Base-by-base conservation (phyloP, 92 coral and sea anemone species). In the Nematostella vectensis region DNA sequence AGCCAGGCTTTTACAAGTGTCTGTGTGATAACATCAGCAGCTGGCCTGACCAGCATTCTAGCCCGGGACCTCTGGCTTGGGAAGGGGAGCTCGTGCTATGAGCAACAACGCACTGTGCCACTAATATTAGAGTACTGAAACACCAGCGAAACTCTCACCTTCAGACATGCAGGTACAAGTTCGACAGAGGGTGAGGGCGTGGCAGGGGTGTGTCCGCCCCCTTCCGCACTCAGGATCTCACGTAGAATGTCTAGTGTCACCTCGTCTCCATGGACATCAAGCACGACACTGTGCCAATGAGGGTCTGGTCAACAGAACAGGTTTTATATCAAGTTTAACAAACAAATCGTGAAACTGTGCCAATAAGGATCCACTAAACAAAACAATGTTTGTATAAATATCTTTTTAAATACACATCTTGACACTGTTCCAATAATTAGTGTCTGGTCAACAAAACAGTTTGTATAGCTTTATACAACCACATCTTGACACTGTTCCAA, bases 81-180 rank as follows among this genome's bases (percentile, higher is more conserved):
- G n/a, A n/a, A n/a, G n/a, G n/a, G n/a, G n/a, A n/a, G n/a, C n/a
- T n/a, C n/a, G n/a, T n/a, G n/a, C n/a, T n/a, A n/a, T n/a, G n/a
- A n/a, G n/a, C n/a, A n/a, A n/a, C n/a, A n/a, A n/a, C n/a, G n/a
- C n/a, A n/a, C n/a, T n/a, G n/a, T n/a, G n/a, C n/a, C n/a, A n/a
- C n/a, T n/a, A n/a, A n/a, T n/a, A n/a, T n/a, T n/a, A n/a, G n/a
- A n/a, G n/a, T n/a, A n/a, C n/a, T n/a, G n/a, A n/a, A n/a, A n/a
- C n/a, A n/a, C n/a, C n/a, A n/a, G n/a, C n/a, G n/a, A n/a, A n/a
- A n/a, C n/a, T n/a, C n/a, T 33, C 15, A 33, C 40, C 40, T 52
- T 74, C 58, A 93, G 62, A 60, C 96, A 86, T 13, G 99, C 83
- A 27, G 93, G 68, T 24, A 82, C 80, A 15, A 93, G 68, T 31